Base-by-base conservation (phyloP, 2,797 vertebrate species). In the Meda fulgida region DNA sequence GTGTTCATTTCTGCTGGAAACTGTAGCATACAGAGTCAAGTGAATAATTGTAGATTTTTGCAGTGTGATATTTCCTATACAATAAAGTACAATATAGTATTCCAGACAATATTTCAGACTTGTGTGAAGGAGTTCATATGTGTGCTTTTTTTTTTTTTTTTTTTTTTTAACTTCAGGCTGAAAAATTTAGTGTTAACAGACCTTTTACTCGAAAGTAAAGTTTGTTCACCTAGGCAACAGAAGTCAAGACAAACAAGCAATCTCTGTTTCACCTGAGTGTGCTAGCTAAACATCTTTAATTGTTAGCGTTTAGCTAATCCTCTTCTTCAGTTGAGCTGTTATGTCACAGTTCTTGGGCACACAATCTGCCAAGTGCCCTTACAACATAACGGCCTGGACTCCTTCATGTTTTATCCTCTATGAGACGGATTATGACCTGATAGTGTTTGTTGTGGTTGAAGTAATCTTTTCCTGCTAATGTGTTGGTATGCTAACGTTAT, bases 291-390 rank as follows among this genome's bases (percentile, higher is more conserved):
- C 16, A 18, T 31, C 70, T 85, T 75, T 66, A 83, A 87, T 83
- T 78, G 66, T 84, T 78, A 73, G 53, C 10, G 23, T 60, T 79
- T 71, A 40, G 66, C 84, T 89, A 60, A 80, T 83, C 83, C 72
- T 72, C 48, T 46, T 55, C 80, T 80, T 38, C 19, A 70, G 80
- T 46, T 53, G n/a, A 71, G 29, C 53, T 66, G 65, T 79, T 84
- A 73, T 67, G 40, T 67, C 36, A 86, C 48, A 40, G 29, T 43
- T 36, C 40, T 78, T 72, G 75, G 80, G 23, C 38, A 13, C 34
- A 31, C 36, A 46, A 36, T 21, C 76, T 70, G 67, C 67, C 81
- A 83, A 82, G 40, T 14, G 53, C 29, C 29, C 7, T 2, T 16
- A 71, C 76, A 21, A 48, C n/a, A 58, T 11, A 63, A 36, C 23